Evolutionary conservation across 2,797 vertebrate species (phyloP).

Genomic region (Lemur catta): DNA sequence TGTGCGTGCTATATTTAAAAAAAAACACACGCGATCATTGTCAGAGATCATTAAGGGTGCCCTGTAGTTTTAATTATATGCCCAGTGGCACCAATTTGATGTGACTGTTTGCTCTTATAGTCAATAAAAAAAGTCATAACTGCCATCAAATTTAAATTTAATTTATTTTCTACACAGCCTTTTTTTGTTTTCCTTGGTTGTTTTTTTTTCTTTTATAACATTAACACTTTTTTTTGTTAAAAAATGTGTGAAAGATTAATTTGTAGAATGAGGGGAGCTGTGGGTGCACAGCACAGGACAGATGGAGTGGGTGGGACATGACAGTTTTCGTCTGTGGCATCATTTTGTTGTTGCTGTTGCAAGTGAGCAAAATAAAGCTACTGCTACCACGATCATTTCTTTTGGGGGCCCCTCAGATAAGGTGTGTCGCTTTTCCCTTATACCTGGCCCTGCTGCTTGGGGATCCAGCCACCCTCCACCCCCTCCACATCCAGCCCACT

Average conservation of each 20-base stretch:
- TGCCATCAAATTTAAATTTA: conserved; percentile 89
- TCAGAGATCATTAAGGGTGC: conserved; percentile 85
- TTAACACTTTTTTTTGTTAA: conserved; percentile 89
- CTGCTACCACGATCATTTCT: conserved; percentile 79
- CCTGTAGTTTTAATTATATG: conserved; percentile 85
- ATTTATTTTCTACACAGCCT: conserved; percentile 88
- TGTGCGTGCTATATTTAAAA: conserved; percentile 86
- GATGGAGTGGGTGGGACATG: conserved; percentile 88
- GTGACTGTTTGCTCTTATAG: conserved; percentile 87
- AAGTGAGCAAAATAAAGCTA: conserved; percentile 84
- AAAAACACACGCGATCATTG: conserved; percentile 71
- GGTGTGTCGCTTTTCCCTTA: conserved; percentile 70
- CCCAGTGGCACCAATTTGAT: conserved; percentile 85
- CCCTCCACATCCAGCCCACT: conserved; percentile 40
- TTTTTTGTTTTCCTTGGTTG: conserved; percentile 87
- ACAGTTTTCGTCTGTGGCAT: conserved; percentile 87
- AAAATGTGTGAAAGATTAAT: conserved; percentile 91
- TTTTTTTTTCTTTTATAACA: conserved; percentile 87
- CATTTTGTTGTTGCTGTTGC: conserved; percentile 86
- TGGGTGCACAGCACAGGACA: conserved; percentile 87
- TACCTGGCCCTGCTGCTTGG: background rate
- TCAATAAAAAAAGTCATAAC: conserved; percentile 88
- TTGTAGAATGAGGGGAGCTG: conserved; percentile 87
- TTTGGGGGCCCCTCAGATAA: conserved; percentile 27
- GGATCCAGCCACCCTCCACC: conserved; percentile 40